Evolutionary conservation across 2,888 invertebrate species (phyloP), one percentile per base, ranked within the genome.

Genomic region (Ceratothoa steindachneri): DNA sequence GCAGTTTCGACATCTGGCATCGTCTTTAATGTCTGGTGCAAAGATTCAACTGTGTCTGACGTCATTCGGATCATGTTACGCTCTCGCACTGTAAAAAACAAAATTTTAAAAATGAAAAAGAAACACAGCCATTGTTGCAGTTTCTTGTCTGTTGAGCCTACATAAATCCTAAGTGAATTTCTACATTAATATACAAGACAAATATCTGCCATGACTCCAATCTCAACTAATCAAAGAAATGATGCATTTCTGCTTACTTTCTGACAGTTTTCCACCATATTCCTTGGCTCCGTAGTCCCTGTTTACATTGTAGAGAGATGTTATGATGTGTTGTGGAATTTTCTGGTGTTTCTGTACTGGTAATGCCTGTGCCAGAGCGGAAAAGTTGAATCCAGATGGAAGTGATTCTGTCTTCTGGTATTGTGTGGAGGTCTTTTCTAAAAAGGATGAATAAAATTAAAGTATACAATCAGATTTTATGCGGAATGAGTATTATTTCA

Each of bases 1-100:
- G 88, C 89, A 29, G 85, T 83, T 9, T 87, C 83, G 80, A 90
- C 90, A 0, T 80, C 70, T 0, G 93, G 93, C 31, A 91, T 88
- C 0, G 88, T 87, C 55, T 87, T 87, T 5, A 93, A 84, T 0
- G 92, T 90, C 74, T 87, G 87, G 83, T 93, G 92, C 30, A 93
- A 84, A 81, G 88, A 88, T 80, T 90, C 88, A 1, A 93, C 85
- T 2, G 90, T 87, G 55, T 93, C 91, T 72, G 90, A 84, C 1
- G 92, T 93, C 30, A 92, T 82, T 68, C 80, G 75, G 5, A 77
- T 80, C 31, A 81, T 81, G 67, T 82, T 74, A 7, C 73, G 67
- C 9, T 79, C 73, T 5, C 80, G 67, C 9, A 72, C 72, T 67
- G 55, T 30, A 64, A 64, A 24, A 51, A 9, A 9, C 9, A 51